Base-by-base conservation (phyloP, 2,797 vertebrate species). In the Sciaenops ocellatus region DNA sequence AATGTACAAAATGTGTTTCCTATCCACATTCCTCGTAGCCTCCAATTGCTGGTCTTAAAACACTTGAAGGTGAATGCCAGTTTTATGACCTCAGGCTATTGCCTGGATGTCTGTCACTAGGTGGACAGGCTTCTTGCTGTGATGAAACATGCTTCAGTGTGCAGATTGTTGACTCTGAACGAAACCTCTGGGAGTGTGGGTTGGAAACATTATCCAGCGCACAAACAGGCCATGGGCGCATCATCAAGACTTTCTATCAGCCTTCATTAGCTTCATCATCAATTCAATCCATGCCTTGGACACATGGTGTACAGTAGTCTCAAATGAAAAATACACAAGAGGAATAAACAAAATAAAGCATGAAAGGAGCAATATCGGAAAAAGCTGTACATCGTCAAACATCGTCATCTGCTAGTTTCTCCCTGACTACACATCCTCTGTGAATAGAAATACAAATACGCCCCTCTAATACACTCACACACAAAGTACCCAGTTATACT, bases 121-220 rank as follows among this genome's bases (percentile, higher is more conserved):
- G 22, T 66, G 64, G 69, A 77, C 62, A 10, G 51, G 63, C 17
- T 22, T 44, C 51, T 56, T 24, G 44, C 61, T 30, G 3, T 67
- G 64, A 69, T 76, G 47, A 73, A 73, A 69, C 80, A 68, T 62
- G 64, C n/a, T 28, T 62, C 42, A 26, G 80, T 71, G 57, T 82
- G 75, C 47, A 85, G 63, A 82, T 50, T 78, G 69, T 59, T 72
- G 65, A 54, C 60, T 80, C 71, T 80, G 28, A 74, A 60, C 48
- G 22, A 80, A 83, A 79, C 67, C 74, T 69, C 73, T 73, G 82
- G 76, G 73, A 76, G 67, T 69, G n/a, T 41, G 47, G 60, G 67
- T 64, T 80, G 61, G 76, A 76, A 88, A 85, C 61, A 76, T 68
- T 77, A 87, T 87, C 65, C 80, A 69, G 65, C 57, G 41, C 20